Base-by-base conservation (phyloP, 2,113 vertebrate genomes). In the Tupaia chinensis region DNA sequence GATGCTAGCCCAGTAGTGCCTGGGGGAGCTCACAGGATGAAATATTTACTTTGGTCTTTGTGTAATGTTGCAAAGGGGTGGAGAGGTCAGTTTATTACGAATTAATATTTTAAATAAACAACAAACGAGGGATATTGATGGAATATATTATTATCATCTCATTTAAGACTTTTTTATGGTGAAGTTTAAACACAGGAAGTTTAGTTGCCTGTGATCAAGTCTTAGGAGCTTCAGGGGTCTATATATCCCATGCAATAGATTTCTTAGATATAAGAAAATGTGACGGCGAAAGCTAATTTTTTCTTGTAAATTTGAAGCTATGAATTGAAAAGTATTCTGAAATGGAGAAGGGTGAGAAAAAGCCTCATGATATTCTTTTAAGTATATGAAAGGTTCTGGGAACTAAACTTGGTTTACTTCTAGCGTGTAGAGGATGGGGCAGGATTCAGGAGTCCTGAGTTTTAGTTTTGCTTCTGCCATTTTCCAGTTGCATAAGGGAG, bases 11-110 rank as follows among this genome's bases (percentile, higher is more conserved):
- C 95, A 83, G 96, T 83, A 97, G 95, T 97, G 89, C 98, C 98
- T 98, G 98, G 98, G 98, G 98, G 98, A 98, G 93, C 98, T 98
- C 98, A 99, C 98, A 99, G 94, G 98, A 96, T 93, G 97, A 95
- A 98, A 98, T 97, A 95, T 98, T 98, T 97, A 98, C 98, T 98
- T 98, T 98, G 98, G 97, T 97, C 98, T 98, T 98, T 97, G 97
- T 98, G 98, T 98, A 98, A 98, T 98, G 98, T 98, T 98, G 70
- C 96, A 94, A 63, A 95, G 76, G 86, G 95, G n/a, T 29, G 97
- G 96, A 97, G 97, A 98, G 98, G 98, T 98, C 98, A 98, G 97
- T 97, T 97, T 97, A 94, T 98, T 88, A 93, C 84, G 93, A 83
- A 87, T 93, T 86, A 9, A 74, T 97, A 97, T 92, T 96, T 97